Percentiles rank a stretch among this genome's conserved stretches.
phyloP scores from a whole-genome alignment of 1,140 invertebrate genomes.

The Teleopsis dalmanni region DNA sequence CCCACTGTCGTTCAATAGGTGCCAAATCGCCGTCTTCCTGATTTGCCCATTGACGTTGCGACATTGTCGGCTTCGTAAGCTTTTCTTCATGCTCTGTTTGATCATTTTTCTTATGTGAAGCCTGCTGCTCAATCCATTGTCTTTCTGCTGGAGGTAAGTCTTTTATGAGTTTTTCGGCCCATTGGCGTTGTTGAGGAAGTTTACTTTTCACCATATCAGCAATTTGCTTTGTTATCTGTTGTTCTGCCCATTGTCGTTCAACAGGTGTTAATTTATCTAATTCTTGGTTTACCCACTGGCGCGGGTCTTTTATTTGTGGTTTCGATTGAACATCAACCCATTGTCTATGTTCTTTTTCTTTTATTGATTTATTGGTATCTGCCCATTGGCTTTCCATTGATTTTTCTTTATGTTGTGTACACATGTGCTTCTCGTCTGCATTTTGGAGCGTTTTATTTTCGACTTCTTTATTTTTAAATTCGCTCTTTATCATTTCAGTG shows the following conservation, averaged over 20 bases:
- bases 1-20: not conserved
- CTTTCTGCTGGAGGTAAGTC: slow-evolving; percentile 6
- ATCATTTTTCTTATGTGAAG: no score
- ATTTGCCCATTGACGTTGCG: not conserved
- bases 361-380: not conserved
- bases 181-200: slow-evolving; percentile 10
- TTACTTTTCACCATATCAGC: no score
- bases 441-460: not conserved
- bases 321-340: not conserved
- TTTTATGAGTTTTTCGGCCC: slow-evolving; percentile 8
- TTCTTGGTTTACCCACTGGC: not conserved
- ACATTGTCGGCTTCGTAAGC: no score
- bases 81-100: no score
- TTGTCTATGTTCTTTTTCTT: not conserved
- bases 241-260: slow-evolving; percentile 15
- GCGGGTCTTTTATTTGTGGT: not conserved
- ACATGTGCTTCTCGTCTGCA: not conserved
- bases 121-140: not conserved
- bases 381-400: no score
- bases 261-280: not conserved
- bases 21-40: slow-evolving; percentile 5
- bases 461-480: not conserved
- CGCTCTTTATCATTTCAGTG: no score
- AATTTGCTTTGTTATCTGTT: slow-evolving; percentile 7
- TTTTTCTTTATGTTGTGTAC: no score